Evolutionary conservation across 2,113 vertebrate species (phyloP), one percentile per base, ranked within the genome.

Genomic region (Loxodonta africana): DNA sequence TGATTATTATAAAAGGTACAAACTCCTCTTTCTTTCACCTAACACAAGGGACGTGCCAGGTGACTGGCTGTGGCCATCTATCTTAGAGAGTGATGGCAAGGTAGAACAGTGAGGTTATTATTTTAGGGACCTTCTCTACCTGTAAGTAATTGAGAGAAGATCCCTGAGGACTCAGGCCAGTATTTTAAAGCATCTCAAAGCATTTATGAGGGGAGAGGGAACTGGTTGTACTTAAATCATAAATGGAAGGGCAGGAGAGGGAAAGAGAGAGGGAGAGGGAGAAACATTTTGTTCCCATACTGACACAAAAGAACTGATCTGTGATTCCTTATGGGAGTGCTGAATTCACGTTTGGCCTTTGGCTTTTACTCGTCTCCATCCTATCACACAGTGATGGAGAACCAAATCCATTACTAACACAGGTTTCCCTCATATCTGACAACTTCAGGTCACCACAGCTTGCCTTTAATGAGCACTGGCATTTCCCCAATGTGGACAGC

Each of bases 1-100:
- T 57, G 77, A 80, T 62, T 91, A 89, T 63, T 93, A 53, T 71
- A 28, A 95, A 94, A 77, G 62, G 77, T 9, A 15, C 9, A 91
- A 73, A 91, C 1, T 83, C 65, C 67, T 82, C 62, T 60, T 93
- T 57, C 77, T 90, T 62, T 91, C 86, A 78, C 25, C 44, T 28
- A 57, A n/a, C 41, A n/a, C 12, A 48, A 26, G 67, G 67, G 74
- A 63, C 30, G 60, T 4, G 15, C 23, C 65, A 21, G 85, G 88
- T 41, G 88, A 65, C 0, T 23, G 41, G 21, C 15, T 28, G 11
- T 67, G 88, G 60, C n/a, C 21, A 2, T n/a, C 8, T 21, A 21
- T 57, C 73, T 90, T 53, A 78, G 81, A 84, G 6, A 74, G 21
- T 3, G 6, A 57, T 60, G 77, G 62, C 30, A 26, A 67, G 46